These are phyloP conservation scores for Acronicta leporina DNA, from an alignment of 2,888 invertebrate species.

Conservation along the genomic window DNA sequence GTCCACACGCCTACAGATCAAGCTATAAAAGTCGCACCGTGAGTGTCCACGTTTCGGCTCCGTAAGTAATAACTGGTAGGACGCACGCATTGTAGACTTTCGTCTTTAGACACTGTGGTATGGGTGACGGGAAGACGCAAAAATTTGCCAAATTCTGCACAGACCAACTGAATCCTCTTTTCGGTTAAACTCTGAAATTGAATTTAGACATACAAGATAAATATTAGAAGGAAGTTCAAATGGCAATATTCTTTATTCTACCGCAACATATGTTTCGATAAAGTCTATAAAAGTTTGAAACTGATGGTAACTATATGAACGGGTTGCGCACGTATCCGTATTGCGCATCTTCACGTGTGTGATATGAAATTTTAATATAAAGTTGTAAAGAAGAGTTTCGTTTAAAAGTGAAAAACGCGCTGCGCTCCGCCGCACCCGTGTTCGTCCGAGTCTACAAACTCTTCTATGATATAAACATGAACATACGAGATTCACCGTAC, in stretches of 20 bases:
- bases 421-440: constrained; percentile 34
- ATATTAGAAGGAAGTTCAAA: neutral
- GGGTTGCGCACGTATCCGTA: constrained; percentile 14
- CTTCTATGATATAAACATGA: constrained; percentile 6
- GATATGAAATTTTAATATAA: constrained; percentile 48
- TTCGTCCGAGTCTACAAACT: constrained; percentile 2
- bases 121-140: too few species aligned
- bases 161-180: too few species aligned
- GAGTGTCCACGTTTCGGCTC: too few species aligned
- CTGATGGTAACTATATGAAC: constrained; percentile 30
- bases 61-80: too few species aligned
- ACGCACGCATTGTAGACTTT: too few species aligned
- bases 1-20: too few species aligned
- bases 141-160: too few species aligned
- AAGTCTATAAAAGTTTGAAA: constrained; percentile 39
- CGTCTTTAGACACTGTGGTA: too few species aligned
- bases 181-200: too few species aligned
- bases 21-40: too few species aligned
- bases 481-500: neutral
- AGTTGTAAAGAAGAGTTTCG: constrained; percentile 42
- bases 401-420: constrained; percentile 43
- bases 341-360: constrained; percentile 31
- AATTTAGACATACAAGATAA: too few species aligned
- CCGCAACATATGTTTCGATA: neutral
- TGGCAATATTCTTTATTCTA: neutral